phyloP scores from a whole-genome alignment of 2,113 vertebrate genomes.

The Crocuta crocuta region DNA sequence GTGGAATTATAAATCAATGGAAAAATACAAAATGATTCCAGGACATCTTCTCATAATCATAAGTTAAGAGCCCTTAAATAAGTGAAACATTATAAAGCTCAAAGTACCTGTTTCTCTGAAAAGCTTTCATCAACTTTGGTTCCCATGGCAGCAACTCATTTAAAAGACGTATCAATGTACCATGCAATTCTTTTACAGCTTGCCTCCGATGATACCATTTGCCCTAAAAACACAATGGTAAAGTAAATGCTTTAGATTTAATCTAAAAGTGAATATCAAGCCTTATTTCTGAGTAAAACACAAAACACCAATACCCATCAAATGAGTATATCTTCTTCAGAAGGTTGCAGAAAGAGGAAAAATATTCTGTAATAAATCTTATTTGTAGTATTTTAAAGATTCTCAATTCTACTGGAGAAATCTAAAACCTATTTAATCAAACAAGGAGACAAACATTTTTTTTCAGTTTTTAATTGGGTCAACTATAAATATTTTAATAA shows the following conservation, averaged over 20 bases:
- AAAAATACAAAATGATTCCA: constrained; percentile 41
- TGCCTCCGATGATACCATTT: constrained; percentile 95
- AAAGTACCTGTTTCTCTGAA: constrained; percentile 97
- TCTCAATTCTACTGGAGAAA: constrained; percentile 42
- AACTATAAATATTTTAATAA: constrained; percentile 57
- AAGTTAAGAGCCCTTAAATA: constrained; percentile 36
- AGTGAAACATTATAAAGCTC: constrained; percentile 48
- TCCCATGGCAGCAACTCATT: constrained; percentile 99
- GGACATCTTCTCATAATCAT: constrained; percentile 5
- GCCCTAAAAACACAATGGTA: constrained; percentile 88
- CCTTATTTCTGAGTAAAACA: constrained; percentile 60
- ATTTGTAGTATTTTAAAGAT: constrained; percentile 14
- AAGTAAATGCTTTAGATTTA: constrained; percentile 61
- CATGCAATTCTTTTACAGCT: constrained; percentile 96
- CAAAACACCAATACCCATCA: background rate
- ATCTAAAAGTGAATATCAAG: constrained; percentile 46
- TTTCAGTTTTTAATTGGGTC: background rate
- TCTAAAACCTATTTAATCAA: constrained; percentile 39
- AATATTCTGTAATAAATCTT: constrained; percentile 34
- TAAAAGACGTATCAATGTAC: constrained; percentile 95
- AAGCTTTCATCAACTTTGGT: constrained; percentile 97
- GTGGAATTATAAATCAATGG: constrained; percentile 4
- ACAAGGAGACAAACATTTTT: background rate
- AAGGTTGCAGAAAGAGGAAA: constrained; percentile 32
- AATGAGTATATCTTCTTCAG: constrained; percentile 37